Evolutionary conservation across 2,797 vertebrate species (phyloP).

Genomic region (Phalloptychus januarius): DNA sequence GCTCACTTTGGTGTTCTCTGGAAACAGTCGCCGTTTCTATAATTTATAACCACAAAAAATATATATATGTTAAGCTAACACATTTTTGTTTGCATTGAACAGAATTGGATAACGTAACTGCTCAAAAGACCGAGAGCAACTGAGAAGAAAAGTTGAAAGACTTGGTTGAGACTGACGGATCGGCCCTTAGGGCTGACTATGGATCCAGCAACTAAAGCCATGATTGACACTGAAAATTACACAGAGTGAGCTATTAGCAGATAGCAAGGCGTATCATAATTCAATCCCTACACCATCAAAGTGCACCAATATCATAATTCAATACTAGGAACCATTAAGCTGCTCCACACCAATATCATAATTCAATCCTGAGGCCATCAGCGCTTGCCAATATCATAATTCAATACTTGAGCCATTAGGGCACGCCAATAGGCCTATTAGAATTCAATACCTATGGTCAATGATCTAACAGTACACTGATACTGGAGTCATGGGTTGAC

Average conservation of each 20-base stretch:
- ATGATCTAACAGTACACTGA: slow-evolving; percentile 77
- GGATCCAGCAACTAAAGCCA: slow-evolving; percentile 68
- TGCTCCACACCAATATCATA: slow-evolving; percentile 77
- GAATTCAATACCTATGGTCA: slow-evolving; percentile 80
- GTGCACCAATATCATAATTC: slow-evolving; percentile 82
- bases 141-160: slow-evolving; percentile 53
- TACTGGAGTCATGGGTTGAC: slow-evolving; percentile 72
- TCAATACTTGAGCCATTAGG: slow-evolving; percentile 77
- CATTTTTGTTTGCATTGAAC: slow-evolving; percentile 9
- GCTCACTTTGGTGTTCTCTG: background rate
- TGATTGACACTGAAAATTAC: slow-evolving; percentile 78
- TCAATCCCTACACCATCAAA: slow-evolving; percentile 78
- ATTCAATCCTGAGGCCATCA: slow-evolving; percentile 77
- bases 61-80: background rate
- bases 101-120: slow-evolving; percentile 5
- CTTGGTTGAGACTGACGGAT: slow-evolving; percentile 51
- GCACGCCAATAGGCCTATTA: slow-evolving; percentile 78
- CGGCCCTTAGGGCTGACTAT: slow-evolving; percentile 64
- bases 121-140: slow-evolving; percentile 4
- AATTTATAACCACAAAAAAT: background rate
- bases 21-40: background rate
- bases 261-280: slow-evolving; percentile 78
- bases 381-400: slow-evolving; percentile 78
- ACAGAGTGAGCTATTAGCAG: slow-evolving; percentile 78
- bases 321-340: slow-evolving; percentile 79